Conservation (phyloP, 2,797 vertebrate species). For the Pygocentrus nattereri region DNA sequence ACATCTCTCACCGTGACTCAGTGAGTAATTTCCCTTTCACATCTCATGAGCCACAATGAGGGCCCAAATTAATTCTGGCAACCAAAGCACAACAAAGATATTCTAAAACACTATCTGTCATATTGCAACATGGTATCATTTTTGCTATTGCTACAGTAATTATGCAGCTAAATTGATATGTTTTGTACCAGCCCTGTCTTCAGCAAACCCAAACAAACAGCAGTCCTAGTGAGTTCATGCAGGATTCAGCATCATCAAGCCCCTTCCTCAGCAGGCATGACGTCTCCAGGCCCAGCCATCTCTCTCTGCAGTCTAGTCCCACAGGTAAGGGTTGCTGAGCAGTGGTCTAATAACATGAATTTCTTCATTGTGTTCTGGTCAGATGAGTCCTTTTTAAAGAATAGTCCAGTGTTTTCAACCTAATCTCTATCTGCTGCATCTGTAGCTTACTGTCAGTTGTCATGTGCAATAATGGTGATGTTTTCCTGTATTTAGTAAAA, state of each 20-base stretch:
- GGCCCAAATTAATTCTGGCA: neutral
- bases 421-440: neutral
- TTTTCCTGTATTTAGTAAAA: neutral
- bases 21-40: constrained; percentile 38
- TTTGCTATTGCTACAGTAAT: neutral
- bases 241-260: constrained; percentile 32
- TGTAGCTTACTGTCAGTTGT: neutral
- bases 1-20: constrained; percentile 18
- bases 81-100: constrained; percentile 31
- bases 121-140: neutral
- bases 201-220: constrained; percentile 18
- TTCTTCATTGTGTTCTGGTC: neutral
- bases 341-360: neutral
- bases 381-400: neutral
- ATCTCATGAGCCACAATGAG: neutral
- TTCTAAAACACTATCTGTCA: constrained; percentile 1
- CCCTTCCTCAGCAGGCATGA: constrained; percentile 13
- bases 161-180: neutral
- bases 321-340: constrained; percentile 38
- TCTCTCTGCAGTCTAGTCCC: constrained; percentile 28
- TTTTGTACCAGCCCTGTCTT: constrained; percentile 22
- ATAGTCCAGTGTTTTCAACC: neutral
- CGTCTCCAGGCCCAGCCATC: constrained; percentile 31
- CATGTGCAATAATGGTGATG: neutral
- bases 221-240: neutral